A percentile compares a stretch with the other conserved stretches of the same genome.
phyloP scores from a whole-genome alignment of 2,113 vertebrate genomes.

The Pagrus major region DNA sequence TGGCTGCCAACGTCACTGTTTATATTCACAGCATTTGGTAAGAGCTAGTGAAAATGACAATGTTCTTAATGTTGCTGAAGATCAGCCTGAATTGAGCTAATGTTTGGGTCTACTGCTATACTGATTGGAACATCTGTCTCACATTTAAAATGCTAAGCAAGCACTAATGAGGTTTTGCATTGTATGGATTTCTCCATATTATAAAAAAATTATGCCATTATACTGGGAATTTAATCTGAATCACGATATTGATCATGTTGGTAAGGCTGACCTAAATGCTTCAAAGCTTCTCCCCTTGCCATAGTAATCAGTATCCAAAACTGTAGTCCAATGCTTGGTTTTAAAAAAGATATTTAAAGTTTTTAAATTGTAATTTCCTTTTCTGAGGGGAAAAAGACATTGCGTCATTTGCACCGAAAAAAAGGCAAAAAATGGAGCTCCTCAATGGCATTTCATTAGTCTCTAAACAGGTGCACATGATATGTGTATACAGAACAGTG shows the following conservation, averaged over 20 bases:
- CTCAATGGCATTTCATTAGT: no score
- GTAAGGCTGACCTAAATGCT: no score
- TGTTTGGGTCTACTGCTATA: background rate
- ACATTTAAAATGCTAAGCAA: background rate
- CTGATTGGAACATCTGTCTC: constrained; percentile 6
- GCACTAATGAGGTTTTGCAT: background rate
- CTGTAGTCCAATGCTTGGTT: no score
- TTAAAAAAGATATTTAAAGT: no score
- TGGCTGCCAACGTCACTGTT: background rate
- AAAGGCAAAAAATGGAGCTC: no score
- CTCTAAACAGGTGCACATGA: no score
- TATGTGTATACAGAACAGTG: no score
- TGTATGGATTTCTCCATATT: background rate
- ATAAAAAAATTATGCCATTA: background rate
- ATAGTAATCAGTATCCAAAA: no score
- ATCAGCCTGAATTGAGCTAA: constrained; percentile 2
- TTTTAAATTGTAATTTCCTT: no score
- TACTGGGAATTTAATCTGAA: background rate
- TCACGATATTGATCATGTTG: background rate
- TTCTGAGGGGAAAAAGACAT: no score
- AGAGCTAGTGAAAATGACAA: background rate
- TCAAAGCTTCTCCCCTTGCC: no score
- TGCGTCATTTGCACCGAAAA: no score
- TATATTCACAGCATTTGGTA: constrained; percentile 9
- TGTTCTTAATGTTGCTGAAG: background rate